These are phyloP conservation scores for Strix aluco DNA, from an alignment of 2,113 vertebrate species.

Conservation along the genomic window DNA sequence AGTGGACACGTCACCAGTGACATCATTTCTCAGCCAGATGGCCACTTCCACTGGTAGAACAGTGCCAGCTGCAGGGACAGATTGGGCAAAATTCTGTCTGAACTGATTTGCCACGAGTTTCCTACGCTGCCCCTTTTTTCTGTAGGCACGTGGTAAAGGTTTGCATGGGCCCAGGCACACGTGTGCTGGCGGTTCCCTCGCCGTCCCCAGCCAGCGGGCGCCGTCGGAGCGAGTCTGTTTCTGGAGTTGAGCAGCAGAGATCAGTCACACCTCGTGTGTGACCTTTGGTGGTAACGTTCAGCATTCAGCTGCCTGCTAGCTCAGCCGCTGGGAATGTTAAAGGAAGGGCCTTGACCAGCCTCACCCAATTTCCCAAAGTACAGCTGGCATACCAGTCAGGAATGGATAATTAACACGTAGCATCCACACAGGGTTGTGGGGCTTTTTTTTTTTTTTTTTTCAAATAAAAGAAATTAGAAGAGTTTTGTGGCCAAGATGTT, in stretches of 20 bases:
- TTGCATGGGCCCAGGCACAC: fast-evolving
- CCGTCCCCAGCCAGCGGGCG: background rate
- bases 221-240: too few relatives aligned
- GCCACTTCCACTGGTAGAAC: background rate
- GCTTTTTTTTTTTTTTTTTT: background rate
- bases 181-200: background rate
- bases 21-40: background rate
- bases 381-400: background rate
- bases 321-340: background rate
- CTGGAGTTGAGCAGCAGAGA: background rate
- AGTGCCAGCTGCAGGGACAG: background rate
- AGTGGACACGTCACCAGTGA: background rate
- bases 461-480: background rate
- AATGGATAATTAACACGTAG: background rate
- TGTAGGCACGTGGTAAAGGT: background rate
- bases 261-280: background rate
- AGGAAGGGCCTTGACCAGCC: background rate
- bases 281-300: background rate
- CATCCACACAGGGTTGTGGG: too few relatives aligned
- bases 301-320: background rate
- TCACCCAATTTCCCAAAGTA: background rate
- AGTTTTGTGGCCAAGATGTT: background rate
- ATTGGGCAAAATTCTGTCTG: background rate
- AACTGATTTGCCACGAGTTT: background rate
- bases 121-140: background rate